These are phyloP conservation scores for Nannoperca obscura DNA, from an alignment of 2,797 vertebrate species.

Conservation along the genomic window DNA sequence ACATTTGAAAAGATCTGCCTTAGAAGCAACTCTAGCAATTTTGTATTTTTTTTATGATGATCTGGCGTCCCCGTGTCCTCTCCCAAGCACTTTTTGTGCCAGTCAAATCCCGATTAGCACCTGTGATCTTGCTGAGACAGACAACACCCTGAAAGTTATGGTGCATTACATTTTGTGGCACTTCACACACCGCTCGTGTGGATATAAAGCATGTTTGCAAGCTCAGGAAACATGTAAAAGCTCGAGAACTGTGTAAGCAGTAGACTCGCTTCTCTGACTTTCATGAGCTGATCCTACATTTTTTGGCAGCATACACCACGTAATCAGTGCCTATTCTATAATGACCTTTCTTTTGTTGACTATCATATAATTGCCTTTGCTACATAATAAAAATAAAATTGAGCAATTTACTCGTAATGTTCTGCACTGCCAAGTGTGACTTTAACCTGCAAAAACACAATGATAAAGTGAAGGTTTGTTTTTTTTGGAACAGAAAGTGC, in stretches of 20 bases:
- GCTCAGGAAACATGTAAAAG: conserved; percentile 56
- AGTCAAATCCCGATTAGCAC: conserved; percentile 16
- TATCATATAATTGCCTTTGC: conserved; percentile 69
- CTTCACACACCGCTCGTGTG: conserved; percentile 10
- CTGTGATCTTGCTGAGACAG: conserved; percentile 51
- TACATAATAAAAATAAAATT: conserved; percentile 66
- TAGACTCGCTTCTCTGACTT: conserved; percentile 61
- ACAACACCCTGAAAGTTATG: conserved; percentile 17
- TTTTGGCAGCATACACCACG: conserved; percentile 39
- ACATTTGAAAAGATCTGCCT: conserved; percentile 21
- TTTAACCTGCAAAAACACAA: conserved; percentile 55
- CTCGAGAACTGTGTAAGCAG: conserved; percentile 50
- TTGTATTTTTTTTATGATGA: conserved; percentile 18
- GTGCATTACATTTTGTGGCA: conserved; percentile 31
- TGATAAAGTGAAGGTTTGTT: conserved; percentile 26
- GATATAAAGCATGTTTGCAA: conserved; percentile 58
- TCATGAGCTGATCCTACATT: conserved; percentile 63
- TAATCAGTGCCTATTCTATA: conserved; percentile 45
- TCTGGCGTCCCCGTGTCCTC: conserved; percentile 7
- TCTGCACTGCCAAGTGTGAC: conserved; percentile 71
- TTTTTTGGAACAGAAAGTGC: conserved; percentile 1
- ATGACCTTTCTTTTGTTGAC: conserved; percentile 72
- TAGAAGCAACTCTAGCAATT: conserved; percentile 12
- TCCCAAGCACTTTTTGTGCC: conserved; percentile 15
- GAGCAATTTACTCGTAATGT: conserved; percentile 72